Evolutionary conservation across 2,113 vertebrate genomes (phyloP).

Genomic region (Arvicanthis niloticus): DNA sequence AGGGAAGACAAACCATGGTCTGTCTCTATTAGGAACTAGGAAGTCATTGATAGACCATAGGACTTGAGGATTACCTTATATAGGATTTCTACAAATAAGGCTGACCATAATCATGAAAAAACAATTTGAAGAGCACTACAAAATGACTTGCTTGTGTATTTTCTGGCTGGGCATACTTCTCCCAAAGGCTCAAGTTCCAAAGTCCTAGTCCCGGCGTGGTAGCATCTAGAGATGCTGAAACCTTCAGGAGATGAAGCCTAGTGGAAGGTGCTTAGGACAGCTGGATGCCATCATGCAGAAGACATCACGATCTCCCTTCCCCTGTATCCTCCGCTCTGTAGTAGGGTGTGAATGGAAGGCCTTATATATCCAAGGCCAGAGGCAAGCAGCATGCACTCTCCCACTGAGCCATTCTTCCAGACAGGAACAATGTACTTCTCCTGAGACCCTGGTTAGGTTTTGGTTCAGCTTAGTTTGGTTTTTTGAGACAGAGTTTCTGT

Average conservation of each 20-base stretch:
- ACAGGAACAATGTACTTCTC: neutral
- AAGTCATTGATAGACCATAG: neutral
- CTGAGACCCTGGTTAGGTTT: neutral
- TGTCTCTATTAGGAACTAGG: neutral
- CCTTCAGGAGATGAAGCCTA: neutral
- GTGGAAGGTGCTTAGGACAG: neutral
- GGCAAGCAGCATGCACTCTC: neutral
- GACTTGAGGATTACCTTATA: neutral
- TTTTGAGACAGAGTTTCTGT: neutral
- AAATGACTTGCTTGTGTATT: neutral
- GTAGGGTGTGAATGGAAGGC: neutral
- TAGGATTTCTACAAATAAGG: neutral
- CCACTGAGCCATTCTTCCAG: neutral
- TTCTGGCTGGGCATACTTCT: neutral
- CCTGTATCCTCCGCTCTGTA: neutral
- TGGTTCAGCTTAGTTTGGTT: too few relatives aligned
- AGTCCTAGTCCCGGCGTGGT: neutral
- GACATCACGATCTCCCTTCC: neutral
- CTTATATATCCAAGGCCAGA: neutral
- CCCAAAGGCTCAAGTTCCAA: neutral
- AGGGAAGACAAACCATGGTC: constrained; percentile 7
- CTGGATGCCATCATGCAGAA: neutral
- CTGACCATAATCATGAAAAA: neutral
- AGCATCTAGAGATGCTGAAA: neutral
- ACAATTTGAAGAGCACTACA: constrained; percentile 16